These are phyloP conservation scores for Cavia porcellus DNA, from an alignment of 2,113 vertebrate species.

Conservation along the genomic window DNA sequence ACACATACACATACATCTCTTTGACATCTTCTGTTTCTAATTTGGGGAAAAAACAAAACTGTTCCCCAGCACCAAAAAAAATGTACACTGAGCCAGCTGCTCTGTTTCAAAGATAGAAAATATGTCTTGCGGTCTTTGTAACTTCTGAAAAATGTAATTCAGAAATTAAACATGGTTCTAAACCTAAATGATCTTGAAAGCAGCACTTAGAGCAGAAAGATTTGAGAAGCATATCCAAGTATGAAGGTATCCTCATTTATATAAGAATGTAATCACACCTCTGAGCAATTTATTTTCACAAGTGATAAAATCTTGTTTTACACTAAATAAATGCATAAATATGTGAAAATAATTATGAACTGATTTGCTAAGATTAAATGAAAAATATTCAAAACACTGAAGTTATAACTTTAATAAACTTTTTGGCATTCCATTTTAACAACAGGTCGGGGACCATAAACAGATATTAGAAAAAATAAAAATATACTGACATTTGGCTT, in stretches of 20 bases:
- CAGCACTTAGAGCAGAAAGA: not conserved
- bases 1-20: not conserved
- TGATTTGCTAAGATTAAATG: constrained; percentile 13
- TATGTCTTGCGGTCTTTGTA: not conserved
- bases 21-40: constrained; percentile 29
- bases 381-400: constrained; percentile 10
- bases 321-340: not conserved
- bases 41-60: constrained; percentile 28
- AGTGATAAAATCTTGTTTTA: not conserved
- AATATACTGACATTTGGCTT: not conserved
- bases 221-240: not conserved
- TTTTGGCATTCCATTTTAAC: not conserved
- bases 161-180: constrained; percentile 23
- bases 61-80: not conserved
- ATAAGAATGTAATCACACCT: not conserved
- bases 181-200: constrained; percentile 29
- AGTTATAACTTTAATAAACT: constrained; percentile 1
- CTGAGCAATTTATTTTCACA: not conserved
- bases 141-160: constrained; percentile 59
- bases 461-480: not conserved
- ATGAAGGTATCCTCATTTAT: not conserved
- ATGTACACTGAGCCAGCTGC: constrained; percentile 20
- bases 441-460: not conserved
- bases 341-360: not conserved
- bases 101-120: constrained; percentile 72